Base-by-base conservation (phyloP, 2,888 invertebrate genomes). In the Thymelicus acteon region DNA sequence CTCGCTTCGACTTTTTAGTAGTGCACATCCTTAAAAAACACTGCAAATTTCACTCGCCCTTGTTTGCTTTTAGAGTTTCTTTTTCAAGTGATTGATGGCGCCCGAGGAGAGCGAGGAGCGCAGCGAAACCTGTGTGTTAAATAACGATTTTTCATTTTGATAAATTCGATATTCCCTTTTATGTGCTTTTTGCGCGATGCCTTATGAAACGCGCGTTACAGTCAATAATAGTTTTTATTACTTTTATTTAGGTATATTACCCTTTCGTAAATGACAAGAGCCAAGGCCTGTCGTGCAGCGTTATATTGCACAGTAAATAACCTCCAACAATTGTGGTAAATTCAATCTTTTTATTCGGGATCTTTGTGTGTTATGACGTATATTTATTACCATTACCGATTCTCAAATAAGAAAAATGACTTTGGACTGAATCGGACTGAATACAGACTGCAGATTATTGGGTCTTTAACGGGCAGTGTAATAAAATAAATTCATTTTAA, bases 141-240 rank as follows among this genome's bases (percentile, higher is more conserved):
- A 88, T 83, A 87, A 77, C 86, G 82, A 88, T 90, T 86, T 89
- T 88, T 90, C 88, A 89, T 80, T 81, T 83, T 85, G 85, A 86
- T 85, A 82, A 82, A 86, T 85, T 83, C 80, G 77, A 78, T 78
- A 78, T 74, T 74, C 74, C 73, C 71, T 76, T 54, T 78, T 77
- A 79, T 79, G 79, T 77, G 72, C 73, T 75, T 76, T 79, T 78
- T 76, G 60, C 54, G 72, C 73, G 58, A 57, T 64, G 65, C 66
- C 60, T 72, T 57, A 67, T 57, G 62, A 71, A 70, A 67, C 72
- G 67, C 66, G 71, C 67, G 60, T 54, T 48, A 70, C 71, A 67
- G 61, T 63, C 57, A 49, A 64, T 72, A 71, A 65, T 58, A 57
- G 66, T 69, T 72, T 71, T 71, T 73, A 47, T 72, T 64, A 63